Evolutionary conservation across 64 coral and sea anemone species (phyloP).

Genomic region (Montipora capricornis): DNA sequence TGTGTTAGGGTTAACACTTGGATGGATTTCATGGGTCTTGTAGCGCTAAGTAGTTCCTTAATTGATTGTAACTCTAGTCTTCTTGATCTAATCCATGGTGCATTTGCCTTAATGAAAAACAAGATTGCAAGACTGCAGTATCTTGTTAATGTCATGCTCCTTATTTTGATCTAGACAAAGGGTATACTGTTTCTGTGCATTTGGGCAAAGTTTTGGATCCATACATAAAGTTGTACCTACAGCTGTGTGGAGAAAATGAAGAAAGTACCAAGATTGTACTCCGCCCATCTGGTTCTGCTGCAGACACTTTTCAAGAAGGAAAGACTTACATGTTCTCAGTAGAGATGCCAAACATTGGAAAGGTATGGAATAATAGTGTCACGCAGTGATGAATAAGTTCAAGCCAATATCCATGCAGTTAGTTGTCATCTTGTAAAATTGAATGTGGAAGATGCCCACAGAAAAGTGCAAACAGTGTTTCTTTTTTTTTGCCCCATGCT

Average conservation of each 20-base stretch:
- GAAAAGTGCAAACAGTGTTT: too few relatives aligned
- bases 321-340: slow-evolving; percentile 97
- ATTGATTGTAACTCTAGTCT: too few relatives aligned
- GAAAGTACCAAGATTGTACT: slow-evolving; percentile 96
- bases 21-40: too few relatives aligned
- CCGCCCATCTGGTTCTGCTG: slow-evolving; percentile 74
- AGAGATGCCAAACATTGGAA: slow-evolving; percentile 91
- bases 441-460: too few relatives aligned
- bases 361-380: slow-evolving; percentile 51
- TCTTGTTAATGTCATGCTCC: not conserved
- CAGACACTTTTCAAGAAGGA: slow-evolving; percentile 91
- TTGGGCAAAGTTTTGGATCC: slow-evolving; percentile 86
- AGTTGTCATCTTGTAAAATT: too few relatives aligned
- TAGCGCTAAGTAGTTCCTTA: too few relatives aligned
- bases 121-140: not conserved
- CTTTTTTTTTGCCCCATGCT: too few relatives aligned
- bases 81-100: too few relatives aligned
- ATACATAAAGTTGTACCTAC: slow-evolving; percentile 79
- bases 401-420: too few relatives aligned
- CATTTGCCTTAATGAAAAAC: not conserved
- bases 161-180: slow-evolving; percentile 68
- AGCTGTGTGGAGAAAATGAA: slow-evolving; percentile 85
- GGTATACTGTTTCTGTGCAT: slow-evolving; percentile 90
- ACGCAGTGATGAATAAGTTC: too few relatives aligned
- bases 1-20: too few relatives aligned